Base-by-base conservation (phyloP, 2,113 vertebrate genomes). In the Sylvilagus bachmani region DNA sequence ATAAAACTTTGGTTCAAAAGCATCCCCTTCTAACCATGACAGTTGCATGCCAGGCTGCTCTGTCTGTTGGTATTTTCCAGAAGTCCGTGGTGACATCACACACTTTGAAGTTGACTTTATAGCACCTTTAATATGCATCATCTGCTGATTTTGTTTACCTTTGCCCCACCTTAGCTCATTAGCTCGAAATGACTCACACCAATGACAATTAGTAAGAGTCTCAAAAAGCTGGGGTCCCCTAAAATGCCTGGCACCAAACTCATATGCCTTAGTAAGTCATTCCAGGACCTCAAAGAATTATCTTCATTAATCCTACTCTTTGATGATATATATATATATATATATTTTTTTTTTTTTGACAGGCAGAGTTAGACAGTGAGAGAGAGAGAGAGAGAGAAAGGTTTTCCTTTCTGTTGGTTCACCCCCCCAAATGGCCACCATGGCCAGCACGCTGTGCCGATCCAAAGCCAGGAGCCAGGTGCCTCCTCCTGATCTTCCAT, bases 61-160 rank as follows among this genome's bases (percentile, higher is more conserved):
- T 19, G 25, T 51, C 93, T 89, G 66, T 58, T 79, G 22, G 25
- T 86, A 69, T 81, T 94, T 94, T 93, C 55, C 88, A 93, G 62
- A 94, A 87, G 78, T 79, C 73, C 53, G 2, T 31, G 31, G 73
- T 77, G 92, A 96, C 49, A 36, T 86, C 73, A 67, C 61, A 61
- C 8, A n/a, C 73, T 96, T 97, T 96, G 88, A 97, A 93, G 86
- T 19, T 90, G 89, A 86, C 84, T 96, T 92, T 90, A 92, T 29
- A 88, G 85, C 70, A 61, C 10, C 71, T 90, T 95, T 96, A 91
- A 80, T 89, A 74, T 27, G 86, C 71, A 90, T 78, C 73, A 73
- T 38, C 84, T 81, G 64, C 19, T 82, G 69, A 24, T 55, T 91
- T 64, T 91, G 74, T 89, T 97, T 89, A 86, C 71, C 33, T 95